phyloP scores from a whole-genome alignment of 2,113 vertebrate genomes.

The Notarius lentiginosus region DNA sequence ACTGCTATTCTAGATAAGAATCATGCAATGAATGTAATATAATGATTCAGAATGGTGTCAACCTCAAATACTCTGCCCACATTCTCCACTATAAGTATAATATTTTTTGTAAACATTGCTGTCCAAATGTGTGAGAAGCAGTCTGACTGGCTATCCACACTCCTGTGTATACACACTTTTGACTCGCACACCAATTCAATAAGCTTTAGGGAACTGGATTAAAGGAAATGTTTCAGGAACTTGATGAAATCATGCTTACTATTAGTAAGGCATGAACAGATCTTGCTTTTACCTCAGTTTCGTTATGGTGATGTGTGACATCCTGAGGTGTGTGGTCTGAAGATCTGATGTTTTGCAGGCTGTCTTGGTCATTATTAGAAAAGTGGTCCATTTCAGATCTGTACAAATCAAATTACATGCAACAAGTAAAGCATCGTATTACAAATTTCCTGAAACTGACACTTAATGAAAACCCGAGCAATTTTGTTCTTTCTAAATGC shows the following conservation, averaged over 20 bases:
- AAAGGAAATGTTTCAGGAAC: neutral
- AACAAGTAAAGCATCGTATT: neutral
- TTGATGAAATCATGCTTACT: neutral
- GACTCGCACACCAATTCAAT: too few species aligned
- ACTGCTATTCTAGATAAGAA: too few species aligned
- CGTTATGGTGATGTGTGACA: neutral
- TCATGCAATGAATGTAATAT: too few species aligned
- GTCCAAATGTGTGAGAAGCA: neutral
- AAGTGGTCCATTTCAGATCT: slow-evolving; percentile 31
- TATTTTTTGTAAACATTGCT: neutral
- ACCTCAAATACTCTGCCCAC: neutral
- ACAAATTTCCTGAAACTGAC: too few species aligned
- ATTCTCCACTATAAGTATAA: neutral
- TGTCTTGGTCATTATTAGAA: neutral
- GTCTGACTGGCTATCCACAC: neutral
- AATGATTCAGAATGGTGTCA: neutral
- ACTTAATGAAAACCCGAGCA: neutral
- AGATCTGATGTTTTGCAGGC: neutral
- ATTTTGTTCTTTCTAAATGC: neutral
- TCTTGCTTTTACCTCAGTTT: slow-evolving; percentile 33
- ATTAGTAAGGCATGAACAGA: neutral
- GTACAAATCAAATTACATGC: neutral
- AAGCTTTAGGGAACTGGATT: neutral
- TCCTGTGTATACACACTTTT: neutral
- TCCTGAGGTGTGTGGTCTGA: neutral